A percentile compares a stretch with the other conserved stretches of the same genome.
phyloP scores from a whole-genome alignment of 2,113 vertebrate genomes.

The Aix galericulata region DNA sequence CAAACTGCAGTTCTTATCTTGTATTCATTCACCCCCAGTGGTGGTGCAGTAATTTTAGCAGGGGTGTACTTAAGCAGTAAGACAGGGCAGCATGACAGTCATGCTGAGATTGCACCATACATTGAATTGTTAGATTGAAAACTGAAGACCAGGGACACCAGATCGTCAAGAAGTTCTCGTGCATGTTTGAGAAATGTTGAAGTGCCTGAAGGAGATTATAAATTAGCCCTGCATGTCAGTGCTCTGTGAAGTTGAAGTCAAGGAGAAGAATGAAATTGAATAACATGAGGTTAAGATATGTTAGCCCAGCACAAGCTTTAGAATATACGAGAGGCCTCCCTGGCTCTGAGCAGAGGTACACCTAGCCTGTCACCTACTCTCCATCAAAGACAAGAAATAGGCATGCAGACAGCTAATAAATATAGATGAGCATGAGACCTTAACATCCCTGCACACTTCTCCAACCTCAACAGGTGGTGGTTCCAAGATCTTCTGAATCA shows the following conservation, averaged over 20 bases:
- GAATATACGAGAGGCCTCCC: background rate
- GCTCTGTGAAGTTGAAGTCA: background rate
- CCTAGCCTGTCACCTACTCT: background rate
- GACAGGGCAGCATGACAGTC: constrained; percentile 41
- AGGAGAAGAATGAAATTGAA: background rate
- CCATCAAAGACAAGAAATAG: background rate
- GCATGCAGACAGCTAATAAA: background rate
- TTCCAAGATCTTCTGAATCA: background rate
- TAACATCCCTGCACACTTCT: background rate
- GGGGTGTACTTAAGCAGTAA: constrained; percentile 62
- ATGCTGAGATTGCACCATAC: constrained; percentile 3
- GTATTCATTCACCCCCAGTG: constrained; percentile 62
- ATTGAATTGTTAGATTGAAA: constrained; percentile 5
- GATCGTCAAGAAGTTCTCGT: background rate
- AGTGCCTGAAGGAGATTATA: background rate
- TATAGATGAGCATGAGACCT: background rate
- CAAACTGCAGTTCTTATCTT: constrained; percentile 66
- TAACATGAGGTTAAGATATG: background rate
- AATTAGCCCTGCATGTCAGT: background rate
- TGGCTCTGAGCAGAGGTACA: background rate
- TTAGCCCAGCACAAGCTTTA: background rate
- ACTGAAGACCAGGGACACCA: constrained; percentile 7
- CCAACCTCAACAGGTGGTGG: background rate
- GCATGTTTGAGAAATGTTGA: background rate
- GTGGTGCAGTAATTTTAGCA: constrained; percentile 66